Evolutionary conservation across 92 coral and sea anemone genomes (phyloP), one percentile per base, ranked within the genome.

Genomic region (Phenganax marumi): DNA sequence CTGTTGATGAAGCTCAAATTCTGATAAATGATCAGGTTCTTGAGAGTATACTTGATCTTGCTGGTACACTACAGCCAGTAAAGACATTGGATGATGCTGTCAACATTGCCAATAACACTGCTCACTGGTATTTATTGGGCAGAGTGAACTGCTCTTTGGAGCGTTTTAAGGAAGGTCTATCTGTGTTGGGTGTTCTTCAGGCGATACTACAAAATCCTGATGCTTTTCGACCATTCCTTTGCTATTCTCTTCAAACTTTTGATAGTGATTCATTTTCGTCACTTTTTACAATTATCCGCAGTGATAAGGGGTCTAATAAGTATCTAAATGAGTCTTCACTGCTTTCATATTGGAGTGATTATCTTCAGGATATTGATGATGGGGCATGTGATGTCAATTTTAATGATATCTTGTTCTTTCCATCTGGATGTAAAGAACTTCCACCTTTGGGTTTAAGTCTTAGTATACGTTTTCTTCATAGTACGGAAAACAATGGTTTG

Each of bases 351-450:
- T 86, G 91, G 90, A 61, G 60, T 49, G 91, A 91, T 54, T 91
- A 83, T 46, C 87, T 86, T 49, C 91, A 89, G 71, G 91, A 91
- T 62, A 52, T 80, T 73, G 95, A 91, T 84, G 95, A 89, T n/a
- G 68, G 65, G 10, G 89, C 83, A 83, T 79, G 87, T 21, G 76
- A 61, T 69, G 75, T 89, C 47, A 65, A 88, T 78, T 79, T 91
- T 43, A 86, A 80, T 68, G 91, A 89, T 60, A 58, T 91, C 17
- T n/a, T n/a, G n/a, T 39, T 70, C 89, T 91, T 88, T 63, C 66
- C 81, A 46, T 70, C 76, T 14, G 92, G 95, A 66, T 89, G 90
- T 61, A 91, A 89, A 57, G 73, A 91, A 62, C 46, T 81, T 22
- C 95, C 91, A 8, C 92, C 95, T 80, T 46, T 84, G 65, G 87